Evolutionary conservation across 2,113 vertebrate genomes (phyloP), one percentile per base, ranked within the genome.

Genomic region (Lepisosteus osseus): DNA sequence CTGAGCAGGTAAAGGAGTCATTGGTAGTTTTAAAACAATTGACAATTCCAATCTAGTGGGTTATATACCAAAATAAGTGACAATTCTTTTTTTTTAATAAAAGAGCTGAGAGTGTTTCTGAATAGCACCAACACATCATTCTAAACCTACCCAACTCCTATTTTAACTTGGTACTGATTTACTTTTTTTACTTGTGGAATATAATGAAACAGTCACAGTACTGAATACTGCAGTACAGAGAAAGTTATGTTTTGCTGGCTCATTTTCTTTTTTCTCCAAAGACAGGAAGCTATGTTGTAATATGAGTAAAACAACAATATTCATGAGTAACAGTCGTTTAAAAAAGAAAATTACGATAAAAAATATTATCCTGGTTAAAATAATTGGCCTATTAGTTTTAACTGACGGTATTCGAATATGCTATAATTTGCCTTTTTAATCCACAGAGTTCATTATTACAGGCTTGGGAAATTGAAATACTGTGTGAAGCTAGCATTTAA

Each of bases 371-470:
- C 47, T 63, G 70, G 65, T 71, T 45, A 61, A 67, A 29, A 65
- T 68, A 73, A 57, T 56, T 41, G 41, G 9, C 56, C 44, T 62
- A 54, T 71, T 72, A 51, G 42, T n/a, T 78, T 76, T 65, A 51
- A 42, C 14, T 68, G 61, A 55, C 63, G 54, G 44, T 62, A 40
- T 12, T 75, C 67, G 68, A 68, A 59, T 66, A 51, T 51, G 47
- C 47, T 51, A 51, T 1, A 51, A 51, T 51, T 51, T 68, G 29
- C 29, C 61, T 56, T 61, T 64, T 11, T 61, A 45, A 67, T 72
- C 64, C 42, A 61, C 29, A 70, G 54, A 57, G 70, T 75, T 59
- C 72, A 70, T 68, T 72, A 64, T 69, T 47, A 77, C 54, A 64
- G 67, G 17, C 59, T 64, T 61, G 29, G 9, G 12, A 61, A 4